These are phyloP conservation scores for Doris montereyensis DNA, from an alignment of 2,888 invertebrate genomes.

Conservation along the genomic window DNA sequence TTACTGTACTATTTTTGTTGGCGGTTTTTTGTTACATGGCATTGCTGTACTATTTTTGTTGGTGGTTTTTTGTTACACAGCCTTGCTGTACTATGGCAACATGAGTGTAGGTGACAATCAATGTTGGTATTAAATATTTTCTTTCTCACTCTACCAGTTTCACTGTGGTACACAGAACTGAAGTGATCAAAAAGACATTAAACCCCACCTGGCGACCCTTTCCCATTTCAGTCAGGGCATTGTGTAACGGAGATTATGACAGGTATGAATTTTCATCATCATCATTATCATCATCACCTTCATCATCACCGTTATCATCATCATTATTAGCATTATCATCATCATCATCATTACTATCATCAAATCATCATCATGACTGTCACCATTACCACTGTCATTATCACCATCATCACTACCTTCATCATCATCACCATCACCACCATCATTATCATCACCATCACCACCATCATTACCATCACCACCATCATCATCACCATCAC, in stretches of 20 bases:
- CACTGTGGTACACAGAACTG: constrained; percentile 76
- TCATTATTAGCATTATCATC: background rate
- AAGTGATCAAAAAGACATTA: constrained; percentile 74
- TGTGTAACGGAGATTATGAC: constrained; percentile 77
- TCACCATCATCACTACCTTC: too few relatives aligned
- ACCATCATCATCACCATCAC: background rate
- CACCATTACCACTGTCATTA: background rate
- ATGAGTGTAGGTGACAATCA: too few relatives aligned
- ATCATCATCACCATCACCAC: background rate
- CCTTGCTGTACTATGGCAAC: too few relatives aligned
- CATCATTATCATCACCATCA: background rate
- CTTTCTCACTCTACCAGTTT: constrained; percentile 59
- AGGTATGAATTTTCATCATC: constrained; percentile 53
- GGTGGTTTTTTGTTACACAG: too few relatives aligned
- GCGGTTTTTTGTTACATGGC: too few relatives aligned
- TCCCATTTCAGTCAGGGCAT: constrained; percentile 73
- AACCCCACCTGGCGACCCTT: constrained; percentile 76
- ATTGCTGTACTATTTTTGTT: too few relatives aligned
- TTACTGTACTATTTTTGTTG: too few relatives aligned
- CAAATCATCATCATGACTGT: background rate
- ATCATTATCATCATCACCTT: background rate
- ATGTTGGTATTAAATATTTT: too few relatives aligned
- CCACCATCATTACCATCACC: background rate
- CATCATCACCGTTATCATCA: background rate
- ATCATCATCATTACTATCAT: background rate